Base-by-base conservation (phyloP, 2,797 vertebrate genomes). In the Falco biarmicus region DNA sequence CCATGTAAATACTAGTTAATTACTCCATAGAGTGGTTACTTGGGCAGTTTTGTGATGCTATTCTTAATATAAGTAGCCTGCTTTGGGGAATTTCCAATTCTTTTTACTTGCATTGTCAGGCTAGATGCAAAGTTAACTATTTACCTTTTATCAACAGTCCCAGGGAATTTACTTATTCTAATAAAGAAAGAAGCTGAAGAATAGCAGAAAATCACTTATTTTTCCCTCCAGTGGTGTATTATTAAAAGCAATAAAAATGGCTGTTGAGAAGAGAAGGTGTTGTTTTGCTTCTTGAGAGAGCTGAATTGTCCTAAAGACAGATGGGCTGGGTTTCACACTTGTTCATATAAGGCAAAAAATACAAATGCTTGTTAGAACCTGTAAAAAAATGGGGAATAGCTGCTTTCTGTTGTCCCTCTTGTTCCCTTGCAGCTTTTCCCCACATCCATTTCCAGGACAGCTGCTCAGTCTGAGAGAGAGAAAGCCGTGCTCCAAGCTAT, bases 401-500 rank as follows among this genome's bases (percentile, higher is more conserved):
- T 74, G 66, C 88, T 89, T 59, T 90, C 59, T 90, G 51, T 73
- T 70, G 32, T 69, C 7, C 31, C 18, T 83, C 61, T 82, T 89
- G 31, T 74, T 94, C 56, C 66, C n/a, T 89, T 90, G 37, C 56
- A 81, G 74, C 77, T 94, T 86, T 88, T 57, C 22, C 29, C 47
- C 43, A 39, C 39, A 9, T 41, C 60, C 65, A 59, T 0, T 54
- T 75, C 65, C 88, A 79, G 77, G 31, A 48, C 25, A 74, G 59
- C 66, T 82, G 74, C 70, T 82, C 41, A 10, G 57, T 66, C 28
- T 37, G 10, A 0, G 50, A 31, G 54, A 66, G 59, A 66, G 83
- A 65, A 77, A 56, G 47, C 39, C 0, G 0, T 32, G 20, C n/a
- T 65, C 66, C 11, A 4, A 0, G 1, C 32, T 16, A 5, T 37